phyloP scores from a whole-genome alignment of 2,797 vertebrate species.

The Sylvia borin region DNA sequence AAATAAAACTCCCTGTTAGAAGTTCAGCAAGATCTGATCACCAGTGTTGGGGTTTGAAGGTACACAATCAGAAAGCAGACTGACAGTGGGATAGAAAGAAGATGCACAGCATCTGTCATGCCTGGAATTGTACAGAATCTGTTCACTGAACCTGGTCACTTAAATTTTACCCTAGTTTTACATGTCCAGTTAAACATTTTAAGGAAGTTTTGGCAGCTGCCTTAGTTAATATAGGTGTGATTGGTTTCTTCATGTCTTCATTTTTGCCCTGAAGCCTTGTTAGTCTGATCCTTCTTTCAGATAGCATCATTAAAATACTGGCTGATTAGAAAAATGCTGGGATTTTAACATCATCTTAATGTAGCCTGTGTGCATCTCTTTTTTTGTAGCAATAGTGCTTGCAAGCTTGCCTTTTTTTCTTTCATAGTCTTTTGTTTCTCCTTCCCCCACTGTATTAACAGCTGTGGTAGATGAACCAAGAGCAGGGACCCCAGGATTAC shows the following conservation, averaged over 20 bases:
- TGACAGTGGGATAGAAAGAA: neutral
- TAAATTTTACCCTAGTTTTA: neutral
- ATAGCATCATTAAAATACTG: neutral
- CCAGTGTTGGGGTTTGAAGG: neutral
- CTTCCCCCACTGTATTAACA: neutral
- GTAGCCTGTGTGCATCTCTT: neutral
- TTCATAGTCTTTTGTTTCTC: neutral
- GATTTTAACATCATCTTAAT: neutral
- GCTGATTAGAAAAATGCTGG: neutral
- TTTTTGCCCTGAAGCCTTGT: neutral
- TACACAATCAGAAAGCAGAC: neutral
- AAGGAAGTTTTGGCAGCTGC: neutral
- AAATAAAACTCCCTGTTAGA: neutral
- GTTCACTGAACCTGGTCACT: neutral
- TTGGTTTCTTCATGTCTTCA: neutral
- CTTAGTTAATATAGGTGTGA: neutral
- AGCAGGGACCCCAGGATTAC: neutral
- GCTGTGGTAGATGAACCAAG: neutral
- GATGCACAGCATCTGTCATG: neutral
- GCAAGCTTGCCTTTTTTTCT: neutral
- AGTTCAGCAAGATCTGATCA: neutral
- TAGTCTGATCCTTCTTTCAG: neutral
- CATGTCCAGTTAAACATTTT: neutral
- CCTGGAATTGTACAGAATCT: neutral
- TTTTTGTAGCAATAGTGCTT: neutral